phyloP scores from a whole-genome alignment of 2,888 invertebrate genomes.

The Cryptophagus acutangulus region DNA sequence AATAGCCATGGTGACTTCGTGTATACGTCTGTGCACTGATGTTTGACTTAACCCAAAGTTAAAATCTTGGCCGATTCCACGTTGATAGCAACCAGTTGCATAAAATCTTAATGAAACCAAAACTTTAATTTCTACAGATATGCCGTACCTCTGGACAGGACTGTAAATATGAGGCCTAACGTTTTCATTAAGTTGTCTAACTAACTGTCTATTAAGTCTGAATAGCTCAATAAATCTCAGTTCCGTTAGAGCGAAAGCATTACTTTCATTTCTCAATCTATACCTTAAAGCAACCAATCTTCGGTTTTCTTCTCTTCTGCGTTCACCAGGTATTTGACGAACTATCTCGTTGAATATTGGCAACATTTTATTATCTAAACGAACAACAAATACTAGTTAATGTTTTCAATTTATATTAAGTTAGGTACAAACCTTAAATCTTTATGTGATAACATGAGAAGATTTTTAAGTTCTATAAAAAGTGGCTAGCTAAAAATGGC shows the following conservation, averaged over 20 bases:
- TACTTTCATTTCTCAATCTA: too few species aligned
- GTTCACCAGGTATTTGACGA: too few species aligned
- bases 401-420: too few species aligned
- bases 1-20: neutral
- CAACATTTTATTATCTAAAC: too few species aligned
- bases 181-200: neutral
- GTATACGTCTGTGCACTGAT: neutral
- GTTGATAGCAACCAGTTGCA: slow-evolving; percentile 1
- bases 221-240: neutral
- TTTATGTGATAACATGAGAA: too few species aligned
- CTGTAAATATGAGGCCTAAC: neutral
- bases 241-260: neutral
- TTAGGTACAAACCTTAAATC: too few species aligned
- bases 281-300: too few species aligned
- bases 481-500: too few species aligned
- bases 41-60: neutral
- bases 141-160: neutral
- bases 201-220: slow-evolving; percentile 3
- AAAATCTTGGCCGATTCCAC: neutral
- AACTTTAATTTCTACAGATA: neutral
- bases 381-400: too few species aligned
- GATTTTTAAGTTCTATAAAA: too few species aligned
- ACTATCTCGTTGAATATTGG: too few species aligned
- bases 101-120: slow-evolving; percentile 2
- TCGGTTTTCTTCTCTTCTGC: too few species aligned